Evolutionary conservation across 2,113 vertebrate species (phyloP), one percentile per base, ranked within the genome.

Genomic region (Chaetodon auriga): DNA sequence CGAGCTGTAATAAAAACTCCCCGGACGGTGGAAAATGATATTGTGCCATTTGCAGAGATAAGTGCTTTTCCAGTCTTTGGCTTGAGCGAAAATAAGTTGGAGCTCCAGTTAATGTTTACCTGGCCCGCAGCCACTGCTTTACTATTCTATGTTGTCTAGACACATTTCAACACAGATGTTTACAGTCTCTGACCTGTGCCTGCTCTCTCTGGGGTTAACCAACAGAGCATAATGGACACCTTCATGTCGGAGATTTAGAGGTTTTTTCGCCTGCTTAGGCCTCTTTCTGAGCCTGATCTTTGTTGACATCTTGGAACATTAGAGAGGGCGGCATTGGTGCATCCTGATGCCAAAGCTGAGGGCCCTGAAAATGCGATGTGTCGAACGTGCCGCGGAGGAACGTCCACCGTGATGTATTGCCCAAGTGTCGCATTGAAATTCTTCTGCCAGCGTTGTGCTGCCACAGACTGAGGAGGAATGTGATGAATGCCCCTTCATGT

Each of bases 11-110:
- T 96, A 88, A 94, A 90, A 69, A 80, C 84, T 93, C 94, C 85
- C 92, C 75, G 86, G 57, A 70, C 1, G 94, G 81, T 90, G 87
- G 91, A 93, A 93, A 94, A 92, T 80, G 43, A 87, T 84, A 95
- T 93, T 88, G 87, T 91, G 89, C 81, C 87, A 87, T 95, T 95
- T 87, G 92, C 94, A 90, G 78, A 93, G 89, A 93, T 95, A 96
- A 97, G 94, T 94, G 87, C 91, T 96, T 97, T 95, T 96, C 95
- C 96, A 97, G 96, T 94, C 93, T 90, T 82, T 71, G 89, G 86
- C 90, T 83, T 65, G 83, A 94, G 95, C 88, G 83, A 93, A 95
- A 96, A 94, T 85, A 95, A 92, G 85, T 90, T 89, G 80, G 66
- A 60, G 77, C 73, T 89, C 88, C 88, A 88, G 69, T 86, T 89